Percentiles rank a stretch among this genome's conserved stretches.
Evolutionary conservation across 2,888 invertebrate genomes (phyloP).

Genomic region (Noctua fimbriata): DNA sequence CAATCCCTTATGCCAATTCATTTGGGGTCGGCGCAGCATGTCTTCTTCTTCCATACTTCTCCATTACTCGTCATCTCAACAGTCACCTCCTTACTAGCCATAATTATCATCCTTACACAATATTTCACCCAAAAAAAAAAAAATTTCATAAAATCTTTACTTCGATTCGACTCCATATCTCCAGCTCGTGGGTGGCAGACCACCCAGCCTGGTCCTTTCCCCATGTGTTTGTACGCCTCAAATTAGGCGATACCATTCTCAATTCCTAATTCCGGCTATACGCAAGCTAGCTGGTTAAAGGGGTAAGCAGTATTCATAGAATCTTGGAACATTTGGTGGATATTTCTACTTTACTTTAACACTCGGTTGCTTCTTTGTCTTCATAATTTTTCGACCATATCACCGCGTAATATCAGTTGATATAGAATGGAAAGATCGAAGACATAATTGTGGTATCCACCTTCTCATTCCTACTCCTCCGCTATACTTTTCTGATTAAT

Average conservation of each 20-base stretch:
- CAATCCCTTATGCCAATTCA: no score
- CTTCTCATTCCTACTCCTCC: no score
- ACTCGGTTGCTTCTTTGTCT: neutral
- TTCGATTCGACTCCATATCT: slow-evolving; percentile 43
- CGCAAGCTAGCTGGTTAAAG: slow-evolving; percentile 40
- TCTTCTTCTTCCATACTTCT: no score
- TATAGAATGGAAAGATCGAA: neutral
- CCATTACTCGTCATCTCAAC: no score
- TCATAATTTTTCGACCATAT: no score
- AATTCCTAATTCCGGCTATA: slow-evolving; percentile 72
- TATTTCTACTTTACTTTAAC: neutral
- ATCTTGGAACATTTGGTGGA: neutral
- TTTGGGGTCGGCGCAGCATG: no score
- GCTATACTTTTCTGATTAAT: no score
- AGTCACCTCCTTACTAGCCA: no score
- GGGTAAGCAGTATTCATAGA: slow-evolving; percentile 42
- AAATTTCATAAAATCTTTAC: slow-evolving; percentile 30
- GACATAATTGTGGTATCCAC: neutral
- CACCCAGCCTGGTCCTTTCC: slow-evolving; percentile 77
- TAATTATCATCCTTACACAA: neutral
- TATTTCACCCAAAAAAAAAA: neutral
- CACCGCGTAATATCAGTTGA: neutral
- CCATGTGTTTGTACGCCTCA: slow-evolving; percentile 72
- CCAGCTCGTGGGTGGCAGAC: slow-evolving; percentile 83
- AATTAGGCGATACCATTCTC: slow-evolving; percentile 73